Base-by-base conservation (phyloP, 2,888 invertebrate genomes). In the Eupithecia subfuscata region DNA sequence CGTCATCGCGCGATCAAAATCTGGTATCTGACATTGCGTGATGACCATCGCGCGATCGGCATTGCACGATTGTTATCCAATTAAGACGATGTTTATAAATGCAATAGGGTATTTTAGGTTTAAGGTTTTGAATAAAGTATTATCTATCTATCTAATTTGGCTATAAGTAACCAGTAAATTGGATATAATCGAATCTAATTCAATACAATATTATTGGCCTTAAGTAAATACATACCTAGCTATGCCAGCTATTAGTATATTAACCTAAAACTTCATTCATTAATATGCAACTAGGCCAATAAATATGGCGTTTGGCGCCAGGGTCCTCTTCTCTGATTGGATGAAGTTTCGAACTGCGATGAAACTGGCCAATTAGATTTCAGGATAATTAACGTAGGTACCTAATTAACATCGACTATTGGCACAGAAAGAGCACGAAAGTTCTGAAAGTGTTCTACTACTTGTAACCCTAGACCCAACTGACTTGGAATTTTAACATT, bases 271-370 rank as follows among this genome's bases (percentile, higher is more conserved):
- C 60, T 60, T 60, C 60, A 60, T 25, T 60, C 60, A 60, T 60
- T 60, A 60, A 60, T 60, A 60, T 60, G 60, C 60, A 60, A 60
- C 60, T 25, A 60, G 60, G 12, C 14, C 30, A 64, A 34, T 64
- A 48, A 22, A 64, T 34, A 34, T 34, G 18, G 30, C 34, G 64
- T 64, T 64, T 34, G 64, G 64, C 64, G 64, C 64, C 64, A 64
- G 8, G 25, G 60, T 64, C 18, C 34, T 64, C 64, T 64, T 18
- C 64, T 64, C 64, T 64, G 64, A 64, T 64, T 64, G 64, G 64
- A 18, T 64, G 12, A 64, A 64, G 64, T 64, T 34, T 34, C 11
- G n/a, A 69, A 63, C 43, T 45, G 30, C 69, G 34, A 64, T 64
- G 7, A 64, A 64, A 34, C 64, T 34, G 34, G 16, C 34, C 64